phyloP scores from a whole-genome alignment of 1,140 invertebrate genomes.

The Euschistus heros region DNA sequence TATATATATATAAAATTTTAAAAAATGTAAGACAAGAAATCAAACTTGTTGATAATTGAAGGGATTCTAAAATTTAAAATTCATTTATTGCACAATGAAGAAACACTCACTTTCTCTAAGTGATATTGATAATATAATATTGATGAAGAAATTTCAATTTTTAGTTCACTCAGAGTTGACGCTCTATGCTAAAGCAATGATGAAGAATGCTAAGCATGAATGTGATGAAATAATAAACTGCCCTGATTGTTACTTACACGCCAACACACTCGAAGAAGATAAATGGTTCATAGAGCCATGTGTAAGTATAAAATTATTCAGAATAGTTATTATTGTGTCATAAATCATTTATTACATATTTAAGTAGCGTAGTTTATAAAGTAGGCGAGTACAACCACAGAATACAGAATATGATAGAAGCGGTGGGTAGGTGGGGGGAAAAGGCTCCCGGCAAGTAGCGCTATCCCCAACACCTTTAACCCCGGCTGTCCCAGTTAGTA shows the following conservation, averaged over 20 bases:
- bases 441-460: too few relatives aligned
- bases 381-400: too few relatives aligned
- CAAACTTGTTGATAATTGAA: too few relatives aligned
- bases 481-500: too few relatives aligned
- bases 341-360: too few relatives aligned
- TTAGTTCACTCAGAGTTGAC: constrained; percentile 65
- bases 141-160: constrained; percentile 29
- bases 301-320: constrained; percentile 37
- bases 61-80: not conserved
- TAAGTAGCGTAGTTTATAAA: too few relatives aligned
- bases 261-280: constrained; percentile 62
- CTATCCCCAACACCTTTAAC: too few relatives aligned
- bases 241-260: constrained; percentile 79
- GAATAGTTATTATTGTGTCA: too few relatives aligned
- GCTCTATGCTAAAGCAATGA: constrained; percentile 60
- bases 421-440: too few relatives aligned
- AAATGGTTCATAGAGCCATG: constrained; percentile 88
- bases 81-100: not conserved
- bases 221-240: constrained; percentile 88
- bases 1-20: too few relatives aligned
- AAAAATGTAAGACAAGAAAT: too few relatives aligned
- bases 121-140: not conserved
- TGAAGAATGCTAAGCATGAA: constrained; percentile 75
- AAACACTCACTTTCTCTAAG: not conserved
- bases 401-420: too few relatives aligned